Conservation (phyloP, 2,797 vertebrate species). For the Enteromius unitaeniatus region DNA sequence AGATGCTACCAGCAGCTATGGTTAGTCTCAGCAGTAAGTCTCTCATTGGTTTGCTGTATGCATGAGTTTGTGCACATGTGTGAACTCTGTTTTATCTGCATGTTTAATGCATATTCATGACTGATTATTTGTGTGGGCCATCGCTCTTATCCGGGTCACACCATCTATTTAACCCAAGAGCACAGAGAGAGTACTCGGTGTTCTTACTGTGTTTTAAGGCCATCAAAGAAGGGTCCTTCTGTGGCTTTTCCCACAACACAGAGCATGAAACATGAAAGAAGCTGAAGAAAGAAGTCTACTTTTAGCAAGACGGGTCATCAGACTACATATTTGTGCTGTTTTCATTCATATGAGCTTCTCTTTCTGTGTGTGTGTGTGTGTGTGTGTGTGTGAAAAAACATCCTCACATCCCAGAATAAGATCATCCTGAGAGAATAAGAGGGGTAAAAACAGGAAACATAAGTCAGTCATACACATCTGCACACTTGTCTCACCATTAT, state of each 20-base stretch:
- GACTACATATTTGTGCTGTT: neutral
- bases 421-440: neutral
- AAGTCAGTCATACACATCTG: neutral
- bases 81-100: conserved; percentile 68
- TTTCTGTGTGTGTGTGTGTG: neutral
- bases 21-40: neutral
- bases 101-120: conserved; percentile 74
- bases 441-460: conserved; percentile 23
- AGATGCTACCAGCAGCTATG: neutral
- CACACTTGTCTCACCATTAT: neutral
- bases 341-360: neutral
- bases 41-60: neutral
- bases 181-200: neutral
- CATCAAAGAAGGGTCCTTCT: neutral
- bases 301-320: neutral
- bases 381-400: neutral
- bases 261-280: neutral
- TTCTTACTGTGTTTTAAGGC: neutral
- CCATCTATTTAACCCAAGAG: conserved; percentile 49
- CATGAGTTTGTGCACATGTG: conserved; percentile 51
- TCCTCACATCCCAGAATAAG: conserved; percentile 26
- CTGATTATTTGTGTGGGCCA: conserved; percentile 53
- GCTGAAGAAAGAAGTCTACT: neutral
- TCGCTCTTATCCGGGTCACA: conserved; percentile 63
- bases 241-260: neutral